Evolutionary conservation across 2,888 invertebrate genomes (phyloP), one percentile per base, ranked within the genome.

Genomic region (Hemicrepidius hirtus): DNA sequence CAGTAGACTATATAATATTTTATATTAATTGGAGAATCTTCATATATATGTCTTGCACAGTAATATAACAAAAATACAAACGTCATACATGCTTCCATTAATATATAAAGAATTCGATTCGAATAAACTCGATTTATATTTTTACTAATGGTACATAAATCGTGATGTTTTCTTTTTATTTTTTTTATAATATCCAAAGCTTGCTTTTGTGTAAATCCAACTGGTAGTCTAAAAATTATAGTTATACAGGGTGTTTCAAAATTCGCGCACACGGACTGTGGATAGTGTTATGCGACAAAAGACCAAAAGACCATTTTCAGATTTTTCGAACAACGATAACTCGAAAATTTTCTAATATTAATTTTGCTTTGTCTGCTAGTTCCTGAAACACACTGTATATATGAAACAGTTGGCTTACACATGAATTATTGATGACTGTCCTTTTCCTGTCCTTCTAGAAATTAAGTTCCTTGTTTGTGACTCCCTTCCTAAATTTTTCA

Each of bases 141-240:
- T 41, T 53, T 68, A 9, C 50, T 28, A n/a, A 63, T 55, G 2
- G 40, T 24, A 18, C 68, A 68, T 16, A 68, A 32, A 21, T 68
- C 41, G 28, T 62, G 40, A 21, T 62, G 68, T 24, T 40, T 41
- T 32, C 18, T 16, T 18, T 49, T 21, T 10, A 65, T 44, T 12
- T 50, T 35, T 40, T 59, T 32, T 12, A 71, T 5, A 21, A 13
- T 10, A 53, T 37, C 1, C n/a, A 63, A 53, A 10, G 40, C 20
- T 16, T 37, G 9, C 13, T 35, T 32, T 37, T 57, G 57, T 10
- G 32, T 37, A 16, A 57, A 6, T 13, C 57, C 57, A 20, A 16
- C 9, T 18, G 21, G 7, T 37, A 57, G 6, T 35, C 57, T 57
- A 18, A 37, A 37, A 44, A 44, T n/a, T n/a, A n/a, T n/a, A n/a